These are phyloP conservation scores for Phyllotis vaccarum DNA, from an alignment of 2,797 vertebrate species.

Conservation along the genomic window DNA sequence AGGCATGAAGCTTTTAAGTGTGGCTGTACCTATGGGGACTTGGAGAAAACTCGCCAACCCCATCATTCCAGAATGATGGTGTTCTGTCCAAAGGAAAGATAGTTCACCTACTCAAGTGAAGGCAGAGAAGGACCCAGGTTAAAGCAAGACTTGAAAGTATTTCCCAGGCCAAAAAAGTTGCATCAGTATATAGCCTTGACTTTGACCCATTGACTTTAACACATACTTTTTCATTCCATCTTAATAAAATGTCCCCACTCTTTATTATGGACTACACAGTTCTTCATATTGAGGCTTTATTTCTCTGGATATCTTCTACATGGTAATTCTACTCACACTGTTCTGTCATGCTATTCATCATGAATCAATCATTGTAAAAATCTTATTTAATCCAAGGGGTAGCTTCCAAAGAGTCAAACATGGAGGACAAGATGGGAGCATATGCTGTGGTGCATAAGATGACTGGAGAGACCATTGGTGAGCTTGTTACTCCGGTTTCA, in stretches of 20 bases:
- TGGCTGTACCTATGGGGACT: not conserved
- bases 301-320: not conserved
- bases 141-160: not conserved
- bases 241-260: not conserved
- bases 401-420: not conserved
- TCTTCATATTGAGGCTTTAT: not conserved
- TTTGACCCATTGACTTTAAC: not conserved
- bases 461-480: not conserved
- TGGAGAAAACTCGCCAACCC: not conserved
- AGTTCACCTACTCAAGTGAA: not conserved
- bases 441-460: not conserved
- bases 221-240: not conserved
- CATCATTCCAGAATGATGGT: not conserved
- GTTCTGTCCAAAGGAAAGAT: not conserved
- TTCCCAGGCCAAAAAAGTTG: not conserved
- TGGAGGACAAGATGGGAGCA: not conserved
- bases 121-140: not conserved
- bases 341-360: not conserved
- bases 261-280: not conserved
- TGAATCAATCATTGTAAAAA: not conserved
- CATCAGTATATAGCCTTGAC: not conserved
- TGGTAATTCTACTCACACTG: too few species aligned
- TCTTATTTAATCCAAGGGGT: not conserved
- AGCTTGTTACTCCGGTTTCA: not conserved
- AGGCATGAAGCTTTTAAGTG: not conserved